Conservation (phyloP, 2,888 invertebrate species). For the Zaprionus bogoriensis region DNA sequence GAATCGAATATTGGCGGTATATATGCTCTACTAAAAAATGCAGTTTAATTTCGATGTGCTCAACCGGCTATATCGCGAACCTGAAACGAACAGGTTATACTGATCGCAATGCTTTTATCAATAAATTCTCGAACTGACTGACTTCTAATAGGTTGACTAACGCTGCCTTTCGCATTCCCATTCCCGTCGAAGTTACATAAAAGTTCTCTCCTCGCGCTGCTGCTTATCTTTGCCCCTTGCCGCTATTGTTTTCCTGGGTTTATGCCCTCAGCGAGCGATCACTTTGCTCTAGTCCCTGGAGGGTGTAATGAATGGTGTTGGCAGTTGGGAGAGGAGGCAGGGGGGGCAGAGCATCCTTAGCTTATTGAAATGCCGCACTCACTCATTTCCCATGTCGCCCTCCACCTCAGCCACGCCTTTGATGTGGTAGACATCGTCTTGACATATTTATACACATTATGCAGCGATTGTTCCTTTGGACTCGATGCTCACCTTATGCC, state of each 20-base stretch:
- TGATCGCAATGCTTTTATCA: too few relatives aligned
- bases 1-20: too few relatives aligned
- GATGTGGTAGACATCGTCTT: constrained; percentile 21
- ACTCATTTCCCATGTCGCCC: background rate
- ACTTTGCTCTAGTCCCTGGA: constrained; percentile 21
- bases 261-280: constrained; percentile 29
- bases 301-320: too few relatives aligned
- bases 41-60: too few relatives aligned
- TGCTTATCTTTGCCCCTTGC: background rate
- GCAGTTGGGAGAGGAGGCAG: too few relatives aligned
- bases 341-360: constrained; percentile 40
- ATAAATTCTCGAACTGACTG: background rate
- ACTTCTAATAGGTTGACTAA: background rate
- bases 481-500: too few relatives aligned
- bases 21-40: too few relatives aligned
- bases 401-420: constrained; percentile 6
- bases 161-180: background rate
- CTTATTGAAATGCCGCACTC: constrained; percentile 24
- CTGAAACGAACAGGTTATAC: too few relatives aligned
- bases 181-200: background rate
- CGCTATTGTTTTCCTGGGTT: constrained; percentile 26
- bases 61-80: too few relatives aligned
- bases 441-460: too few relatives aligned
- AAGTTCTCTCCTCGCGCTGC: background rate
- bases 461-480: too few relatives aligned